A percentile compares a stretch with the other conserved stretches of the same genome.
phyloP scores from a whole-genome alignment of 2,888 invertebrate genomes.

The Nemoura dubitans region DNA sequence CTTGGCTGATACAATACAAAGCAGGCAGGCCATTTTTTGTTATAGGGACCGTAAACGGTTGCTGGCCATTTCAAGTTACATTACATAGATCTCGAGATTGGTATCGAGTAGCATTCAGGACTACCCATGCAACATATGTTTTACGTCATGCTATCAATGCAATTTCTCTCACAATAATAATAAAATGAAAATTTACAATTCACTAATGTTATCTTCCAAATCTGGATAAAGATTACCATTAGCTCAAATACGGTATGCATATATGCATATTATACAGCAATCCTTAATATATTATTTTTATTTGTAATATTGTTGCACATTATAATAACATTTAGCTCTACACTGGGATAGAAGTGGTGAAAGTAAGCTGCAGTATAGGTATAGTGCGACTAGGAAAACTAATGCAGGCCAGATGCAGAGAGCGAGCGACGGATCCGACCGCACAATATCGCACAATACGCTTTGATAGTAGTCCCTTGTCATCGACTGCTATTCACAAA shows the following conservation, averaged over 20 bases:
- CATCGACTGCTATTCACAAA: constrained; percentile 30
- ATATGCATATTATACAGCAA: too few species aligned
- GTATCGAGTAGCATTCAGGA: neutral
- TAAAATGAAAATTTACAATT: neutral
- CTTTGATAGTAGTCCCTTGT: constrained; percentile 29
- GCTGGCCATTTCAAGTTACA: constrained; percentile 28
- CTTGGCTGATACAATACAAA: constrained; percentile 22
- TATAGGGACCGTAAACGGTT: constrained; percentile 22
- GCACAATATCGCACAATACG: constrained; percentile 18
- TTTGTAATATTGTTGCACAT: neutral
- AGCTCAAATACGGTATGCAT: neutral
- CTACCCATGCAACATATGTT: neutral
- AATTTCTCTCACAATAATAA: neutral
- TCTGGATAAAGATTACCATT: neutral
- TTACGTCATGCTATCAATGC: neutral
- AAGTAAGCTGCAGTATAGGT: neutral
- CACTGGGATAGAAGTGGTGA: neutral
- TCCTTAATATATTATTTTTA: neutral
- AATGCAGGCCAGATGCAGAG: neutral
- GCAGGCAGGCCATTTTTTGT: constrained; percentile 16
- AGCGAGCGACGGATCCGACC: neutral
- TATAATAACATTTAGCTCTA: neutral
- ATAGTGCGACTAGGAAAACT: too few species aligned
- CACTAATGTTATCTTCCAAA: neutral
- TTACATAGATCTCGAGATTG: neutral